Evolutionary conservation across 2,113 vertebrate genomes (phyloP), one percentile per base, ranked within the genome.

Genomic region (Anhinga anhinga): DNA sequence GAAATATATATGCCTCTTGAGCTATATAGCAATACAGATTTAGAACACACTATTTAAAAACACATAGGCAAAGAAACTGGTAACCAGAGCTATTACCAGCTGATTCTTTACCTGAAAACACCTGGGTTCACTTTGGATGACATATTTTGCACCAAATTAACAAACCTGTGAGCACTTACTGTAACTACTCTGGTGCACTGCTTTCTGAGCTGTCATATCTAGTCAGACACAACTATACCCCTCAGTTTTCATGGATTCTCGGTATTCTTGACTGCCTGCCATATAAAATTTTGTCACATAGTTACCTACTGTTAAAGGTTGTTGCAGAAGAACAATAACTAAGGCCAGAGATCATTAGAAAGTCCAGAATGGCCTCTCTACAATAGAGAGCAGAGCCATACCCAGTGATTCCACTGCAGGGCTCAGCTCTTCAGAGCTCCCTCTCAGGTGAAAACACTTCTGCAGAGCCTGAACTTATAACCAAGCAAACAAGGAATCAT

Each of bases 71-170:
- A 73, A 88, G 9, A 30, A 91, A 32, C 40, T 58, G 13, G 25
- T 47, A 61, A 76, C 5, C 18, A 80, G 34, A 73, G 15, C 15
- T 83, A 12, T 53, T n/a, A 36, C 42, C 42, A 61, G 8, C 23
- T 53, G 8, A 53, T 29, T 21, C 21, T 34, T 58, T 70, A 5
- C 38, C 30, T 70, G 12, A 61, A 83, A 84, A 70, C 16, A 44
- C 22, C 50, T 10, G 0, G 0, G n/a, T 88, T 85, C 16, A 40
- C 23, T 86, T 82, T 42, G 13, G 4, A 3, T 27, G 1, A 5
- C 17, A 2, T 2, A 22, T 71, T 86, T 86, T 73, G 16, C 34
- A 62, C 30, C 14, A 34, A 70, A 53, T 78, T 81, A 91, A 38
- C 20, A 19, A 73, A 13, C 4, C 25, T 32, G 5, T 21, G 53